phyloP scores from a whole-genome alignment of 2,888 invertebrate species.

The Sicus ferrugineus region DNA sequence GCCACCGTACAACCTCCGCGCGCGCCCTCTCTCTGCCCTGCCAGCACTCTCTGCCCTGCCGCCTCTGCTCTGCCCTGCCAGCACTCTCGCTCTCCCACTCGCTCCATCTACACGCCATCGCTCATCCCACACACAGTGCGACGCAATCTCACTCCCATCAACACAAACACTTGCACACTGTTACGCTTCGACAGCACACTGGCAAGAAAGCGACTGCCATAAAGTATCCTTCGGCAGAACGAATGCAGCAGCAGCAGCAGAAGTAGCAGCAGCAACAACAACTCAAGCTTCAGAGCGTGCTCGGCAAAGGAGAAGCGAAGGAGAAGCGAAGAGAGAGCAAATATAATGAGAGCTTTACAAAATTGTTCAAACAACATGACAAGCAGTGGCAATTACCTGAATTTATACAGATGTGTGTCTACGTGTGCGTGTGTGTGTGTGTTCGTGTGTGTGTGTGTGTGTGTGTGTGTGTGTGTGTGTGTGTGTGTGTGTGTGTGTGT shows the following conservation, averaged over 20 bases:
- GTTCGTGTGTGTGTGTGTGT: slow-evolving; percentile 35
- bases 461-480: slow-evolving; percentile 23
- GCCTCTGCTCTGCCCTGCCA: not conserved
- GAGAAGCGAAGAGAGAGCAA: not conserved
- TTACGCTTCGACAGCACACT: too few species aligned
- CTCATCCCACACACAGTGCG: not conserved
- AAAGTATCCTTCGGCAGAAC: too few species aligned
- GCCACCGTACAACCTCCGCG: not conserved
- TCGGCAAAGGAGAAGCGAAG: not conserved
- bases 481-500: too few species aligned
- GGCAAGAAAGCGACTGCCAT: too few species aligned
- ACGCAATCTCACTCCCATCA: too few species aligned
- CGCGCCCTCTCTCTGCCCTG: not conserved
- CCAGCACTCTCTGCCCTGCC: too few species aligned
- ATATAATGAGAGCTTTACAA: slow-evolving; percentile 5
- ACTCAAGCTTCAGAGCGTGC: not conserved
- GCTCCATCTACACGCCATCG: not conserved
- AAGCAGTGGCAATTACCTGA: slow-evolving; percentile 8
- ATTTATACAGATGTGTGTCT: slow-evolving; percentile 2
- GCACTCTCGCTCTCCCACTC: not conserved
- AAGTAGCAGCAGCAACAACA: not conserved
- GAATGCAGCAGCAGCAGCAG: too few species aligned
- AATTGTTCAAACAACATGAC: slow-evolving; percentile 20
- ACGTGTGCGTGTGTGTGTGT: slow-evolving; percentile 15
- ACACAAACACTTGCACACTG: not conserved